Conservation (phyloP, 1,140 invertebrate species). For the Pachyrhynchus sulphureomaculatus region DNA sequence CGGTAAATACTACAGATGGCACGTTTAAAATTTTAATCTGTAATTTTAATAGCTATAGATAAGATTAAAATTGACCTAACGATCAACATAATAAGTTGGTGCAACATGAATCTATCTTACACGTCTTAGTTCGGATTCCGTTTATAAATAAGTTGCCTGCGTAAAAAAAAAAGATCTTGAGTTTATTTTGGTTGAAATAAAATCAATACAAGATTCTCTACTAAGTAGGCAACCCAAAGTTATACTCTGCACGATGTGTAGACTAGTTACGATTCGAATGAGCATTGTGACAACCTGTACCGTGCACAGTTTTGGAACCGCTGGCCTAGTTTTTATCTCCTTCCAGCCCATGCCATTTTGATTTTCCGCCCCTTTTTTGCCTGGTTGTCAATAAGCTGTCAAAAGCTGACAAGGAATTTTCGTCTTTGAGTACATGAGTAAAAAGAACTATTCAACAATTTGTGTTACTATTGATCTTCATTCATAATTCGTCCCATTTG, state of each 20-base stretch:
- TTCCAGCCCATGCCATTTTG: background rate
- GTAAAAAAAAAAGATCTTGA: too few relatives aligned
- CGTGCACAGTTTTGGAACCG: background rate
- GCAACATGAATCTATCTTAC: too few relatives aligned
- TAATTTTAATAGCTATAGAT: too few relatives aligned
- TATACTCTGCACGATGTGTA: too few relatives aligned
- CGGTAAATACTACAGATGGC: too few relatives aligned
- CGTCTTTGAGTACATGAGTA: background rate
- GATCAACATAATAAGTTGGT: too few relatives aligned
- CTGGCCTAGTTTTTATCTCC: background rate
- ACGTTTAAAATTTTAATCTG: too few relatives aligned
- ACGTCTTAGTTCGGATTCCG: too few relatives aligned
- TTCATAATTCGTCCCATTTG: background rate
- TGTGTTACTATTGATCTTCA: conserved; percentile 8
- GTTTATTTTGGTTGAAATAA: background rate
- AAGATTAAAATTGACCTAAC: too few relatives aligned
- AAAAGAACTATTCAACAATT: background rate
- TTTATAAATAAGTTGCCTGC: too few relatives aligned
- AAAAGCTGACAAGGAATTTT: background rate
- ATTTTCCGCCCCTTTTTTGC: background rate
- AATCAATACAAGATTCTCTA: background rate
- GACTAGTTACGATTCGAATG: too few relatives aligned
- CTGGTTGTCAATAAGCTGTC: background rate
- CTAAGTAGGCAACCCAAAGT: background rate
- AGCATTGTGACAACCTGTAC: too few relatives aligned